Conservation (phyloP, 92 coral and sea anemone species). For the Phenganax stokvisi region DNA sequence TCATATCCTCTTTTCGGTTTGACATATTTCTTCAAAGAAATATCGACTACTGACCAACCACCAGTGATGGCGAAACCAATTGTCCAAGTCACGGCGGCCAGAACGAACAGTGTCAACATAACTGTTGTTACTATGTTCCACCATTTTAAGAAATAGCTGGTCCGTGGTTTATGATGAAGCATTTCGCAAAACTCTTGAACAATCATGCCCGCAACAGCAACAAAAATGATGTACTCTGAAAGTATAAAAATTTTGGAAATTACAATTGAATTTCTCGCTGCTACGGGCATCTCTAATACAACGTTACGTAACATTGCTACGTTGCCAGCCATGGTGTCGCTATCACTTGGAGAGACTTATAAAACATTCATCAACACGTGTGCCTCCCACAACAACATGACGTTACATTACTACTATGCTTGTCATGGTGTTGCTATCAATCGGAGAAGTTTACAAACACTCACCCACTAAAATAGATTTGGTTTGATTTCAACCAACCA, state of each 20-base stretch:
- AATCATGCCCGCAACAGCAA: conserved; percentile 59
- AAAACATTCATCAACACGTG: too few species aligned
- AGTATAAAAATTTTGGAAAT: not conserved
- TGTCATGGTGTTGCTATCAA: too few species aligned
- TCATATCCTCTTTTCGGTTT: conserved; percentile 53
- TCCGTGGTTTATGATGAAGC: conserved; percentile 52
- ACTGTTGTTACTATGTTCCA: conserved; percentile 73
- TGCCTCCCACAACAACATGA: too few species aligned
- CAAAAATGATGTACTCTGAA: conserved; percentile 56
- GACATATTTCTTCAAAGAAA: conserved; percentile 2
- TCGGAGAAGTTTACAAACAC: too few species aligned
- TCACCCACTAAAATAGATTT: not conserved
- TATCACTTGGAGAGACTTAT: too few species aligned
- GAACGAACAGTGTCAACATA: conserved; percentile 59
- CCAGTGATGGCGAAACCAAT: conserved; percentile 54
- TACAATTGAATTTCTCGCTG: too few species aligned
- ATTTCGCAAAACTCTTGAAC: conserved; percentile 63
- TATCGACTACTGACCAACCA: conserved; percentile 20
- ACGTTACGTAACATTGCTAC: not conserved
- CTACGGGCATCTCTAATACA: too few species aligned
- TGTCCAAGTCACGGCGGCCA: conserved; percentile 62
- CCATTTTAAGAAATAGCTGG: conserved; percentile 68
- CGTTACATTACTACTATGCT: too few species aligned
- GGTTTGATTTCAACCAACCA: too few species aligned
- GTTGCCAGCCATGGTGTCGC: not conserved